Evolutionary conservation across 2,113 vertebrate genomes (phyloP), one percentile per base, ranked within the genome.

Genomic region (Salvator merianae): DNA sequence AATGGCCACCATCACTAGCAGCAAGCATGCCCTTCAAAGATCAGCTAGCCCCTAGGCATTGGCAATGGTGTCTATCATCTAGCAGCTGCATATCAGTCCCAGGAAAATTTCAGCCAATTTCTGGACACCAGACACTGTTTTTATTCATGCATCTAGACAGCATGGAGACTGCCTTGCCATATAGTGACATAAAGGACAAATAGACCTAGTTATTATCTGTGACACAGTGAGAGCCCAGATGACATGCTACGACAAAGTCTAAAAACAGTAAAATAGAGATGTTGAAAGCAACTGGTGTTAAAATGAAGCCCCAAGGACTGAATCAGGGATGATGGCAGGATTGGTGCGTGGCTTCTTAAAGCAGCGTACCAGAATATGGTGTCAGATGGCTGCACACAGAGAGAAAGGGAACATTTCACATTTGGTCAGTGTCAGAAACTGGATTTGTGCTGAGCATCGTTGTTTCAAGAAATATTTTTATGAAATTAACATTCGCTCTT

Each of bases 121-220:
- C 69, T 84, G 55, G 74, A 71, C 55, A 66, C 63, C 22, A 78
- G 73, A 43, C 10, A 80, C 55, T 63, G n/a, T 6, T 83, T 40
- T 7, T 8, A 71, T 69, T 84, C 59, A 47, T 71, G 50, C 38
- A 53, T 62, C 72, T 68, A 77, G 43, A 40, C 43, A 88, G 53
- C 1, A 0, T 59, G 63, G 77, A 66, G 16, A 55, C 50, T 82
- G 59, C 36, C 59, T 85, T 47, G 53, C 13, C 70, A 86, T 68
- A n/a, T 74, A 20, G 5, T 75, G 36, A 71, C 7, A 6, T 14
- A 47, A 77, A 82, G 79, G 73, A 82, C 79, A 86, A 86, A 70
- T 63, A 63, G 73, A 77, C 38, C 53, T 22, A 82, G 85, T 86
- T 86, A 81, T 76, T 86, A 50, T 72, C 38, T 82, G 73, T 77